Conservation (phyloP, 2,113 vertebrate species). For the Sapayoa aenigma region DNA sequence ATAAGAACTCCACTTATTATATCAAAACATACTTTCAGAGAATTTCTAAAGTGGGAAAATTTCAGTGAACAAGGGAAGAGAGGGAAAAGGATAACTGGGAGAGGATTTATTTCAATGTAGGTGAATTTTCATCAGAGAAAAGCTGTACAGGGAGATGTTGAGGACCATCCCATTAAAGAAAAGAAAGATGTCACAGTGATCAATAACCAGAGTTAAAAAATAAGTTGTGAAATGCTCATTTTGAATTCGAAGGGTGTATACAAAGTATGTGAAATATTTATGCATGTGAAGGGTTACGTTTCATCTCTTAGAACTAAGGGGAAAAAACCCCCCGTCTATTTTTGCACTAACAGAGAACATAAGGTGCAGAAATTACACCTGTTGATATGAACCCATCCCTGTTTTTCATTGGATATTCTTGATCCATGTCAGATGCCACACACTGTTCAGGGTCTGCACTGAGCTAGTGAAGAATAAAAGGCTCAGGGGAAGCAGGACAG, state of each 20-base stretch:
- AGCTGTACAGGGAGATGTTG: background rate
- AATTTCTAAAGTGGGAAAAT: background rate
- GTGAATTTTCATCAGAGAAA: background rate
- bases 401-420: background rate
- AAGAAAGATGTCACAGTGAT: background rate
- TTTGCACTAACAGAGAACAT: no score
- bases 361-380: no score
- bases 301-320: background rate
- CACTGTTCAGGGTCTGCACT: background rate
- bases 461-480: background rate
- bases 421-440: background rate
- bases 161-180: background rate
- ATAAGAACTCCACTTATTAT: background rate
- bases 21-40: background rate
- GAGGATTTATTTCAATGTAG: background rate
- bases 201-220: background rate
- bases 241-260: background rate
- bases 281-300: background rate
- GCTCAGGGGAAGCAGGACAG: background rate
- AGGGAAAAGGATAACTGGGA: background rate
- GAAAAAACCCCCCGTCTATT: no score
- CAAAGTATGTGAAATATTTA: background rate
- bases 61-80: background rate
- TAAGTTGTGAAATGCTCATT: background rate
- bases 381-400: background rate